Base-by-base conservation (phyloP, 2,888 invertebrate species). In the Apotomis betuletana region DNA sequence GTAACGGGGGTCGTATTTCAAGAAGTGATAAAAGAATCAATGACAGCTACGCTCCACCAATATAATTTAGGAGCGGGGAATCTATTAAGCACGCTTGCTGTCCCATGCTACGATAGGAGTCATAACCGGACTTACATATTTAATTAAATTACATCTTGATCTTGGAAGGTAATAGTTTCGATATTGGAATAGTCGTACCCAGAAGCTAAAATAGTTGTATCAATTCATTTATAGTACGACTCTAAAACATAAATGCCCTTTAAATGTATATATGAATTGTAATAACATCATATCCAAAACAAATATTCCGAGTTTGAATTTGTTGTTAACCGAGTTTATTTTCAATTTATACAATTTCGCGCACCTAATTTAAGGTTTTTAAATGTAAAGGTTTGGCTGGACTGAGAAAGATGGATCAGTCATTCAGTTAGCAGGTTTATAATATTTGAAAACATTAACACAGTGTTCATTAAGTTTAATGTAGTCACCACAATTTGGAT, bases 1-100 rank as follows among this genome's bases (percentile, higher is more conserved):
- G 79, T 81, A 80, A 86, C 80, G 78, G 81, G 77, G 77, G 77
- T 79, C 87, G 83, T 91, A 89, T 85, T 82, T 90, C 87, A 89
- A 77, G 75, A 67, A 73, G 80, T 85, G 82, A 86, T 88, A 89
- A 91, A 88, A 83, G 87, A 82, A 82, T 79, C 80, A 79, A 81
- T 83, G 87, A 88, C 87, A 81, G 80, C 75, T 76, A 78, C 79
- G 77, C 79, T 79, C 76, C 75, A 75, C 77, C 80, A 79, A 80
- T 83, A 81, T 80, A 79, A 81, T 83, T 83, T 84, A 84, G 76
- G 78, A 83, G 81, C 84, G 82, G 85, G 82, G 83, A 86, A 87
- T 88, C 87, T 88, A 90, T 90, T 89, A 86, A 85, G 82, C 77
- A 83, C 81, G 82, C 80, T 78, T 77, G 76, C 72, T 63, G 68